A percentile compares a stretch with the other conserved stretches of the same genome.
Conservation (phyloP, 2,797 vertebrate species). For the Schizothorax lantsangensis region DNA sequence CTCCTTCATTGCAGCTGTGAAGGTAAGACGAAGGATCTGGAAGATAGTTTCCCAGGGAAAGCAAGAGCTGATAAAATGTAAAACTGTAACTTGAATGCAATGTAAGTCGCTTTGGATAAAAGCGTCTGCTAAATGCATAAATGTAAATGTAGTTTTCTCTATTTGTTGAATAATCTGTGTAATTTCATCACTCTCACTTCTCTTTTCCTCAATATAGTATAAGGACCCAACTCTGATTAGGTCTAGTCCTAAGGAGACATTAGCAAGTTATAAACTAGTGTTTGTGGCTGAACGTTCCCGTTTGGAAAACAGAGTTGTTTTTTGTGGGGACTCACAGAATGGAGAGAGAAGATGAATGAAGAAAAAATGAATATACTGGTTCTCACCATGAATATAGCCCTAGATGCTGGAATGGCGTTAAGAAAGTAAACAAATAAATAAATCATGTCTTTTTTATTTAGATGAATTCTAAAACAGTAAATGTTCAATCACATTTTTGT, state of each 20-base stretch:
- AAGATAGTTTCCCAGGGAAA: too few relatives aligned
- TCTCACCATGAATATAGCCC: not conserved
- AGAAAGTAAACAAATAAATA: not conserved
- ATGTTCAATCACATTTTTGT: not conserved
- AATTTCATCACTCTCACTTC: not conserved
- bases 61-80: too few relatives aligned
- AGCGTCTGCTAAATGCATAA: too few relatives aligned
- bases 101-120: too few relatives aligned
- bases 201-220: constrained; percentile 61
- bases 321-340: constrained; percentile 58
- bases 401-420: not conserved
- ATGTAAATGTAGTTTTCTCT: too few relatives aligned
- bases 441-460: not conserved
- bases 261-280: constrained; percentile 82
- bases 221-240: constrained; percentile 77
- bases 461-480: not conserved
- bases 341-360: not conserved
- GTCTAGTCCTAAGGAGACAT: constrained; percentile 80
- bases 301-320: constrained; percentile 77
- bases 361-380: not conserved
- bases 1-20: constrained; percentile 82
- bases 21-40: constrained; percentile 67
- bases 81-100: too few relatives aligned
- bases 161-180: not conserved
- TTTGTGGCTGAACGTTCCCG: constrained; percentile 84